Base-by-base conservation (phyloP, 2,113 vertebrate species). In the Grallaria varia region DNA sequence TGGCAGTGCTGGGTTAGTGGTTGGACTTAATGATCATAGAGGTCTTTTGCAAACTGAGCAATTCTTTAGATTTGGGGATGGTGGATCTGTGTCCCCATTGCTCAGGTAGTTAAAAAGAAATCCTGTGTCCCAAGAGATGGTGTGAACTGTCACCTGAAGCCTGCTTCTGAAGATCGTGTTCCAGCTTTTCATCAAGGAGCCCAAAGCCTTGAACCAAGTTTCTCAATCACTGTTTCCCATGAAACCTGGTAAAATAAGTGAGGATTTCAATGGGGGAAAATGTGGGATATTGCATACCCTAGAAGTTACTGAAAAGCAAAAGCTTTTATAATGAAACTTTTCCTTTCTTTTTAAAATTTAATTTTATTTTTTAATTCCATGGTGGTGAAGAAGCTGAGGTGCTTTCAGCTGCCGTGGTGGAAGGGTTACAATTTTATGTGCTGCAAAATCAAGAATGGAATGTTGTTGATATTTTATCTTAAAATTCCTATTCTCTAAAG, bases 401-500 rank as follows among this genome's bases (percentile, higher is more conserved):
- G 6, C 45, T 64, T 17, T 80, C 39, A 52, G 44, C 9, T 77
- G 52, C 56, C 44, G 14, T 52, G 28, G 22, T 56, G 17, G 22
- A 76, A 78, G 22, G 17, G 52, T 68, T 79, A 12, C 7, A 60
- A 2, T 87, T 33, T 83, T 5, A n/a, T 33, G 33, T 49, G 25
- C 42, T 81, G 10, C 37, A 81, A 81, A 84, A 45, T 81, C 35
- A 73, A 80, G 44, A 87, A 27, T 28, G 31, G 14, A 60, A 73
- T 69, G 24, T 68, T 85, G 24, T 66, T 90, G 53, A 82, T 87
- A 53, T 80, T 15, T 79, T 66, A 83, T 28, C 12, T 76, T 79
- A 56, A 76, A 90, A 42, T 60, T 94, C 13, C 50, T 86, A 2
- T 52, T 73, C 25, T 83, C 18, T 80, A 17, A 58, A 59, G 25